Conservation (phyloP, 1,140 invertebrate genomes). For the Eumeta japonica region DNA sequence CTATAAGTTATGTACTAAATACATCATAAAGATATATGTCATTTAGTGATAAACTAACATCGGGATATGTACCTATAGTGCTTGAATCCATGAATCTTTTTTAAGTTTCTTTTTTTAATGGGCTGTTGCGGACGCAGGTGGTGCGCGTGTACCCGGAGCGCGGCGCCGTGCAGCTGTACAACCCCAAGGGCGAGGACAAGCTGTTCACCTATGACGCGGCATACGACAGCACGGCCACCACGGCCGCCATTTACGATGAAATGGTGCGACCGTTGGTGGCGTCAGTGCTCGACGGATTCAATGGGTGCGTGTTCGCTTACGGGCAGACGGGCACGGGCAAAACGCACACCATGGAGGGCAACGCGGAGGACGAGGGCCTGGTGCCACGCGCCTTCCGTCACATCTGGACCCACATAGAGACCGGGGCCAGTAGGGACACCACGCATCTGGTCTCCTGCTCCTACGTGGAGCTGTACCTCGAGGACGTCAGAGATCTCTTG, state of each 20-base stretch:
- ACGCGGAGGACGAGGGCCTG: slow-evolving; percentile 73
- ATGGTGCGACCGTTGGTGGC: slow-evolving; percentile 84
- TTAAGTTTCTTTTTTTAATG: too few relatives aligned
- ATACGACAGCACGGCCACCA: slow-evolving; percentile 82
- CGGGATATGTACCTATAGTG: too few relatives aligned
- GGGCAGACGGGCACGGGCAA: slow-evolving; percentile 94
- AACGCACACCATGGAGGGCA: slow-evolving; percentile 94
- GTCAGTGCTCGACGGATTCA: slow-evolving; percentile 93
- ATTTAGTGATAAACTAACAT: too few relatives aligned
- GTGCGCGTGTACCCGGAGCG: slow-evolving; percentile 51
- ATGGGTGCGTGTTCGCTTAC: slow-evolving; percentile 96
- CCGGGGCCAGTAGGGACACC: slow-evolving; percentile 74
- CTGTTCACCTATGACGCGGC: slow-evolving; percentile 93
- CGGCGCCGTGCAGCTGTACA: slow-evolving; percentile 52
- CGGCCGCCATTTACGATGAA: slow-evolving; percentile 94
- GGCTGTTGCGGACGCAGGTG: slow-evolving; percentile 36
- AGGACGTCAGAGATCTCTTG: slow-evolving; percentile 88
- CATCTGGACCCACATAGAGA: slow-evolving; percentile 88
- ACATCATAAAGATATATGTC: too few relatives aligned
- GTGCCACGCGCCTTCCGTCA: slow-evolving; percentile 96
- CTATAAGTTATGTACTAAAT: too few relatives aligned
- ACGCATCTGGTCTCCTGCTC: slow-evolving; percentile 91
- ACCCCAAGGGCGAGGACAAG: slow-evolving; percentile 64
- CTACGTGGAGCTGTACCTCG: slow-evolving; percentile 95
- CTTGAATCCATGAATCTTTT: too few relatives aligned